Base-by-base conservation (phyloP, 1,140 invertebrate species). In the Fopius arisanus region DNA sequence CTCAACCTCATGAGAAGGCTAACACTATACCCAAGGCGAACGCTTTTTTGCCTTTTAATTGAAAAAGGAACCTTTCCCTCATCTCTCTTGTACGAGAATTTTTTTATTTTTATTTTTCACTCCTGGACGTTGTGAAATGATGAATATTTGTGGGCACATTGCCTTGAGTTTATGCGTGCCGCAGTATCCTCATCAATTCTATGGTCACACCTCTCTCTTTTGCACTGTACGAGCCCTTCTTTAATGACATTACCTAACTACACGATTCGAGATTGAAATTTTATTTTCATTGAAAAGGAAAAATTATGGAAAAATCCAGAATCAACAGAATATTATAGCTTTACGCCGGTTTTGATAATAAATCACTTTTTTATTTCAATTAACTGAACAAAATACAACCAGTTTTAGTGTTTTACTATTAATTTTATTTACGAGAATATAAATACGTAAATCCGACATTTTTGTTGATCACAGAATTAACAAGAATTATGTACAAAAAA, bases 31-130 rank as follows among this genome's bases (percentile, higher is more conserved):
- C 68, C 23, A 43, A 29, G 31, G 40, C 51, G 54, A 69, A 59
- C 26, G 65, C 21, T 21, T 33, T 67, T 48, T 73, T 40, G 48
- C 26, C 67, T 43, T 59, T 67, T n/a, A 67, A 51, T 51, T 51
- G 43, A 51, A 51, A 21, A 51, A 51, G 6, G 19, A 51, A 19
- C 19, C 19, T 40, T 40, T 51, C 19, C 19, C 14, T 51, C 43
- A 19, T 51, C 43, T 51, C 19, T 51, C 19, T 51, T 51, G n/a
- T 51, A 9, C 43, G 6, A 5, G n/a, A 40, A 6, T 40, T 40
- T 6, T 51, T 7, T 12, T 51, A 12, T 48, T 12, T 51, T 51
- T 51, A 16, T 51, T 51, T 51, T 19, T 51, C 14, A 16, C 19
- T 21, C n/a, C 19, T 9, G 43, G n/a, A 14, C n/a, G 43, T 51